These are phyloP conservation scores for Temnothorax curvispinosus DNA, from an alignment of 1,140 invertebrate genomes.

Conservation along the genomic window DNA sequence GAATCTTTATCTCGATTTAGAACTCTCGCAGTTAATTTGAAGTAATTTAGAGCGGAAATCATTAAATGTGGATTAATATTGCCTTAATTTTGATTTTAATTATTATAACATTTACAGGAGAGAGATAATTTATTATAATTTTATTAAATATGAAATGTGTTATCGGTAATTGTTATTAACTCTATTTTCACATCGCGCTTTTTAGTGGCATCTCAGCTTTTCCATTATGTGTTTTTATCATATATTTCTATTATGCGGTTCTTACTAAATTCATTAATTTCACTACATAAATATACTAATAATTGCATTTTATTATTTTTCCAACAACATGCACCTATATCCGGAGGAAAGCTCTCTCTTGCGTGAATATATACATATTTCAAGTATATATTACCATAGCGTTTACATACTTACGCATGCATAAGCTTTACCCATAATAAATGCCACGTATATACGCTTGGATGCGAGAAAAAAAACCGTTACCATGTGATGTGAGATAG, in stretches of 20 bases:
- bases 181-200: not conserved
- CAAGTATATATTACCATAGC: not conserved
- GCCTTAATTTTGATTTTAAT: not conserved
- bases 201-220: not conserved
- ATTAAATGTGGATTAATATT: not conserved
- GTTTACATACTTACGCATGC: slow-evolving; percentile 3
- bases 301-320: not conserved
- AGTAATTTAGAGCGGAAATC: not conserved
- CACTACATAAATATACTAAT: not conserved
- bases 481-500: not conserved
- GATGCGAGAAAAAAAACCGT: not conserved
- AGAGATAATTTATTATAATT: not conserved
- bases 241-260: not conserved
- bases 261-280: not conserved
- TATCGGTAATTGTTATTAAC: not conserved
- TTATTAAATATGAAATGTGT: not conserved
- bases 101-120: not conserved
- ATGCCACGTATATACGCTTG: slow-evolving; percentile 11
- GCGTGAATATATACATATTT: not conserved
- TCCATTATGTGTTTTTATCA: too few species aligned
- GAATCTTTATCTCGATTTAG: not conserved
- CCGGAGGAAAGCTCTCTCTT: not conserved
- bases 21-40: not conserved
- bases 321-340: not conserved
- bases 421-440: slow-evolving; percentile 1